Evolutionary conservation across 2,888 invertebrate genomes (phyloP), one percentile per base, ranked within the genome.

Genomic region (Amitus sp.): DNA sequence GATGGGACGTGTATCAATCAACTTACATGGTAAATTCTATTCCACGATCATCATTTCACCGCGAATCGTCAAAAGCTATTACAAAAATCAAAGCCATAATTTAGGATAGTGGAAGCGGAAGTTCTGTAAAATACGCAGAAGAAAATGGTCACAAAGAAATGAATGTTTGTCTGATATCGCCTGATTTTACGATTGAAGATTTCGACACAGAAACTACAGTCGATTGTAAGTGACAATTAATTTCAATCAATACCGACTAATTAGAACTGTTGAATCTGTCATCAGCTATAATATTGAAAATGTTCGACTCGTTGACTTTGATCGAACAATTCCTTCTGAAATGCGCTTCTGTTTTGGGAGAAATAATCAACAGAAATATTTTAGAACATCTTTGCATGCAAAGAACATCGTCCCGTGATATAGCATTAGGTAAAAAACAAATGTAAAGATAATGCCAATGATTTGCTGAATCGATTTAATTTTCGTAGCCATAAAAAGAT

Each of bases 271-370:
- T 34, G 13, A 34, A 34, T 6, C 10, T 18, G 7, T 10, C 54
- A 82, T n/a, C 69, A 87, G 89, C 86, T 17, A 83, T 87, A 56
- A 86, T 89, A 52, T 73, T 89, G 67, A 88, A 87, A 77, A 85
- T 87, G 0, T 89, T 88, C 69, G 90, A 90, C 74, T 87, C 87
- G 0, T 72, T 90, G 59, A 86, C 85, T 2, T 86, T 88, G 0
- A 85, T 87, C 62, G 89, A 89, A 73, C 89, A 90, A 76, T 82
- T 87, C 71, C 71, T 90, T 10, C 72, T 90, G 23, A 90, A 90
- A 79, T 87, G 87, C 67, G 87, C 87, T 6, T 84, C 89, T 0
- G 87, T 89, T 2, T 80, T 90, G 6, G 90, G 90, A 0, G 87
- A 87, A 50, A 84, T 84, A n/a, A 87, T 90, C 67, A 84, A 87